Base-by-base conservation (phyloP, 2,797 vertebrate genomes). In the Helostoma temminkii region DNA sequence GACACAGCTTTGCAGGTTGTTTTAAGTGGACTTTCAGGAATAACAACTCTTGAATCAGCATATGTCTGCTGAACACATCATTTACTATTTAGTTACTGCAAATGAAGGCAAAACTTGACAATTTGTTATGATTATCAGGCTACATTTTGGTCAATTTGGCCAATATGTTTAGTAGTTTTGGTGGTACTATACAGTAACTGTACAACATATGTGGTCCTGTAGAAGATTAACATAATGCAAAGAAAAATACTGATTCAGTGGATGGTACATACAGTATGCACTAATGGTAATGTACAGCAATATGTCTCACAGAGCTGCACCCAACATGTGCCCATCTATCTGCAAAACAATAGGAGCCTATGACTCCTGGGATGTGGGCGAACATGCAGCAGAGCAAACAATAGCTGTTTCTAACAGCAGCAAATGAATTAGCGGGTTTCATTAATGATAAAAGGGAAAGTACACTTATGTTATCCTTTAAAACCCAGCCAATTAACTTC, bases 401-500 rank as follows among this genome's bases (percentile, higher is more conserved):
- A 30, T 26, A 26, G 56, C 66, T 36, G 43, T 57, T 26, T 56
- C 15, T 25, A 10, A 79, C 32, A 47, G 54, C 12, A 21, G 11
- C 28, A 69, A 45, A 68, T 15, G 10, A 24, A 56, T 59, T 34
- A 6, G 18, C 24, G 11, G 39, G 11, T 42, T 58, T 56, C 24
- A 28, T 61, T 57, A 63, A 61, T 36, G 14, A 32, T 24, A 30
- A 48, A 75, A 22, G 18, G 45, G 32, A 52, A 52, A 45, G 5
- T 55, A 18, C 19, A 11, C 7, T 49, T 12, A 37, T 60, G 30
- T 48, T 63, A 56, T 49, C 39, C 59, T 66, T 72, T 63, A 61
- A 78, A 80, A 47, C 14, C 53, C 54, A 63, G 59, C 71, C 66
- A 74, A 75, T 87, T 85, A 80, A 71, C 58, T 63, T 39, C 11